Evolutionary conservation across 2,797 vertebrate species (phyloP).

Genomic region (Siniperca undulata): DNA sequence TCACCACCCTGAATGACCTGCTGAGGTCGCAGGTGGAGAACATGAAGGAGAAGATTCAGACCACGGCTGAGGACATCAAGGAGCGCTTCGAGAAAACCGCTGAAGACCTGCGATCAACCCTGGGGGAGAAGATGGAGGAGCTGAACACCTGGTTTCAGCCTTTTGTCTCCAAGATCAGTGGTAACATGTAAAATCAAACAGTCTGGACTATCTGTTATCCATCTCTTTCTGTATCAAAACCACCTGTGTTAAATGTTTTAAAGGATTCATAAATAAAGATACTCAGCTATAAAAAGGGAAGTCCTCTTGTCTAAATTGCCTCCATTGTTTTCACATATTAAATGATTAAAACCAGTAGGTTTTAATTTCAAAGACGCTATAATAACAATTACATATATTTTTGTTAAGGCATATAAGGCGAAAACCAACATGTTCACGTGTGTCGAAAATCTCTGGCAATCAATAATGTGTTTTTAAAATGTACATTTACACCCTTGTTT

Average conservation of each 20-base stretch:
- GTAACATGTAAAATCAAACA: conserved; percentile 44
- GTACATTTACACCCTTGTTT: no score
- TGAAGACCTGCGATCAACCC: conserved; percentile 55
- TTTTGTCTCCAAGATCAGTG: conserved; percentile 59
- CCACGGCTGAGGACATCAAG: conserved; percentile 61
- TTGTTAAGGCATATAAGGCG: no score
- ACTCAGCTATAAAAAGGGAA: not conserved
- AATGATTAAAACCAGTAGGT: not conserved
- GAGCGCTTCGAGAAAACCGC: conserved; percentile 70
- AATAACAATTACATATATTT: no score
- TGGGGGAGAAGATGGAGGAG: conserved; percentile 77
- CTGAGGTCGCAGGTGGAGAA: conserved; percentile 73
- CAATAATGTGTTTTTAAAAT: no score
- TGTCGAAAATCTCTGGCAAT: no score
- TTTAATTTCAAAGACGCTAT: not conserved
- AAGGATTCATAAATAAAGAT: conserved; percentile 3
- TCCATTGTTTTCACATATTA: not conserved
- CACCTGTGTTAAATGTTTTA: not conserved
- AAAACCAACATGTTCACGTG: no score
- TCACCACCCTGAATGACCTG: conserved; percentile 73
- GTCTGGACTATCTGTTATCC: conserved; percentile 8
- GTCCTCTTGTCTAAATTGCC: not conserved
- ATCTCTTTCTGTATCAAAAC: not conserved
- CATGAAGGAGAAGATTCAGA: conserved; percentile 66
- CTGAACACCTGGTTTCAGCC: conserved; percentile 83